A percentile compares a stretch with the other conserved stretches of the same genome.
phyloP scores from a whole-genome alignment of 2,888 invertebrate species.

The Lasioglossum leucozonium region DNA sequence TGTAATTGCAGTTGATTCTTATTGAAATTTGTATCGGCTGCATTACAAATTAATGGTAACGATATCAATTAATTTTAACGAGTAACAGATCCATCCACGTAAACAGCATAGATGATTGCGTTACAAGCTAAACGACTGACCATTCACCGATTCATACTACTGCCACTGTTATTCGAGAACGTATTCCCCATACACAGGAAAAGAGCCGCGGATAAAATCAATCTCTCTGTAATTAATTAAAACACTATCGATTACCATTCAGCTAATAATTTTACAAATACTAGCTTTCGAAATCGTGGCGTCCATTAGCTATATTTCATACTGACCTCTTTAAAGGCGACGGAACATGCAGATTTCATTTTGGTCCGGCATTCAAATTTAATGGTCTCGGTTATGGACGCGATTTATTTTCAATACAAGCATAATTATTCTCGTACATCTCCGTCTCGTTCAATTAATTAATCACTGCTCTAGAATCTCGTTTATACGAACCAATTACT shows the following conservation, averaged over 20 bases:
- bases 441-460: not conserved
- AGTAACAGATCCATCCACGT: not conserved
- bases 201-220: not conserved
- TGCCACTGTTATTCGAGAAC: not conserved
- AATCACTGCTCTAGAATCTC: not conserved
- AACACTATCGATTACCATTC: not conserved
- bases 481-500: not conserved
- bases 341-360: not conserved
- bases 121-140: not conserved
- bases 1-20: not conserved
- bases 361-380: not conserved
- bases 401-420: not conserved
- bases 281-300: not conserved
- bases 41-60: not conserved
- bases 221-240: not conserved
- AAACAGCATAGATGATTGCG: not conserved
- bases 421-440: not conserved
- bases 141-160: not conserved
- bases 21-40: not conserved
- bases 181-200: not conserved
- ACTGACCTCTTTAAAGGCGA: not conserved
- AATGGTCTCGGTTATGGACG: not conserved
- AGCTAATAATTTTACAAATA: not conserved
- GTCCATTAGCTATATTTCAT: not conserved
- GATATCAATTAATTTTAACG: constrained; percentile 9